Base-by-base conservation (phyloP, 1,140 invertebrate genomes). In the Bombus fervidus region DNA sequence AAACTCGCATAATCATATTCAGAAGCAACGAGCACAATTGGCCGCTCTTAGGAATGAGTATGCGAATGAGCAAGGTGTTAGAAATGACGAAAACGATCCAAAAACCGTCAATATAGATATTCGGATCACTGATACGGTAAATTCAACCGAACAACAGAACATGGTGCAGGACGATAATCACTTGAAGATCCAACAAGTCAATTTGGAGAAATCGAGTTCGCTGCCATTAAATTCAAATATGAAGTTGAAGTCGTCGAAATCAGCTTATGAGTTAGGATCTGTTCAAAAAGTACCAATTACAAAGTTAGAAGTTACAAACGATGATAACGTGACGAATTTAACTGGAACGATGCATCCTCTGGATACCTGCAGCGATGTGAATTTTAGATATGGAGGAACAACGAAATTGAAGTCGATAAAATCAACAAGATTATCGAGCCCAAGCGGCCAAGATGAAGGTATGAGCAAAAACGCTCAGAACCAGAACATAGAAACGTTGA, bases 351-450 rank as follows among this genome's bases (percentile, higher is more conserved):
- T 96, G 85, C 96, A 96, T 92, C 96, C 96, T 1, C 87, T 96
- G 3, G 96, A 96, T 85, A 95, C 96, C 73, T 95, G 95, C 34
- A 96, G 95, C 39, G 97, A 97, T 91, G 96, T 97, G 3, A 96
- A 96, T 91, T 96, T 97, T 68, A 96, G 96, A 82, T 97, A 96
- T 87, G 96, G 96, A 79, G 96, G 96, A 57, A 97, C 96, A 5
- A 96, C 96, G 6, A 96, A 97, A 93, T 91, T 97, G 66, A 97
- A 97, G 91, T 96, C 94, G 13, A 95, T 96, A n/a, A 96, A 95
- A 85, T 92, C 95, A 2, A 43, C 84, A 9, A 89, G 92, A 81
- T 73, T 91, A 34, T 64, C 86, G 5, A 93, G 92, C 69, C 83
- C 77, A 6, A 80, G 71, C 34, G 80, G 73, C 13, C 91, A 93